phyloP scores from a whole-genome alignment of 2,113 vertebrate genomes.

The Tragelaphus imberbis region DNA sequence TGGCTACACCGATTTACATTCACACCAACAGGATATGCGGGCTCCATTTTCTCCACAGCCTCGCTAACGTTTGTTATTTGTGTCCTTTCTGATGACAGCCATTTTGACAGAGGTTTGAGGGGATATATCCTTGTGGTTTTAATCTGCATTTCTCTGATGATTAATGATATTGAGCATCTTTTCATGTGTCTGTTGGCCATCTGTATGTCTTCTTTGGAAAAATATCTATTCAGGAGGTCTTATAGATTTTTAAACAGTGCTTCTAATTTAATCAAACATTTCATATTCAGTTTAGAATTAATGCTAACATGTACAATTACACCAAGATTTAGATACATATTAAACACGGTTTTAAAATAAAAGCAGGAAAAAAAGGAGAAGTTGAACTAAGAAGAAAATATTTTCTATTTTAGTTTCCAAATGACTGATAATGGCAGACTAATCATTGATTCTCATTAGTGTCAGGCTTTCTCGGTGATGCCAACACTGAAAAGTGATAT shows the following conservation, averaged over 20 bases:
- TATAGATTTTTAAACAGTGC: background rate
- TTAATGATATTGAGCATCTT: background rate
- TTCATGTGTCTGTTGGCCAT: background rate
- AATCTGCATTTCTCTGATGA: background rate
- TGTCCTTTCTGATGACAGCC: background rate
- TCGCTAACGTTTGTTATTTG: background rate
- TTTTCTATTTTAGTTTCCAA: background rate
- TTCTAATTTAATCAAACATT: conserved; percentile 35
- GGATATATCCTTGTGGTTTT: background rate
- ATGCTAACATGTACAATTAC: background rate
- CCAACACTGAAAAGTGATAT: background rate
- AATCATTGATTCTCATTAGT: background rate
- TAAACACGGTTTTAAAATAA: background rate
- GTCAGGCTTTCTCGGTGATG: background rate
- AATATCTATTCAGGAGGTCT: background rate
- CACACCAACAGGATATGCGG: background rate
- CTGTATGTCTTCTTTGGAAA: background rate
- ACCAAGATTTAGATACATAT: conserved; percentile 26
- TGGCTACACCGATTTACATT: background rate
- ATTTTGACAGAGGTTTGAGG: background rate
- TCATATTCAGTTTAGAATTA: conserved; percentile 25
- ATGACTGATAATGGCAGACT: background rate
- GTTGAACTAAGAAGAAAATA: background rate
- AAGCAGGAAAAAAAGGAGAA: background rate
- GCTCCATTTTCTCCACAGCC: background rate